Evolutionary conservation across 2,797 vertebrate species (phyloP), one percentile per base, ranked within the genome.

Genomic region (Iguana delicatissima): DNA sequence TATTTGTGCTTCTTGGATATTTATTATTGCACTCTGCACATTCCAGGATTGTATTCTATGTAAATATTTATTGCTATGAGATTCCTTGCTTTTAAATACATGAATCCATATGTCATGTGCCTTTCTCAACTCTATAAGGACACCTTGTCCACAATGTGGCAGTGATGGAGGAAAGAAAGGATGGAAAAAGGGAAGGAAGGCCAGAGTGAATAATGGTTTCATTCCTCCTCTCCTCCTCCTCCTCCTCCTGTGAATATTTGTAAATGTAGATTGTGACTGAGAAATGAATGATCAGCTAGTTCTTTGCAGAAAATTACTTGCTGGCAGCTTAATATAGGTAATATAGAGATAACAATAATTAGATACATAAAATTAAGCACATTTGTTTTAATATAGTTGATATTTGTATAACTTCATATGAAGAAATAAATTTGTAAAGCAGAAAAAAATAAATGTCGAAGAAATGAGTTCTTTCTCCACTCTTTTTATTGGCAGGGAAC

Each of bases 401-500:
- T 42, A 26, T 77, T 12, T 29, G 35, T 90, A 13, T 67, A 9
- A 86, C 7, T 38, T 77, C 55, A 52, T 50, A 79, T 79, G 84
- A 24, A 74, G 29, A 81, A 93, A 90, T 86, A 59, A 38, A 0
- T 0, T 16, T 92, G 2, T 1, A 79, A 89, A 95, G 52, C 32
- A 92, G 57, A 6, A 0, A 90, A 3, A 95, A 81, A 91, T 92
- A 92, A 93, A 89, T 3, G 12, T 87, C 6, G 72, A 94, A 94
- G 79, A 80, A 6, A 29, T 81, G 1, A 76, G 4, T 57, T 92
- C n/a, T 35, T 8, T 62, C 94, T 80, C 85, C 69, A 76, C 88
- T 76, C 57, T 85, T 93, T 92, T 92, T 91, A 96, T 87, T 91
- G 87, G 55, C 80, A 82, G 76, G 77, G 89, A 73, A n/a, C 87